Base-by-base conservation (phyloP, 2,888 invertebrate species). In the Strigamia maritima region DNA sequence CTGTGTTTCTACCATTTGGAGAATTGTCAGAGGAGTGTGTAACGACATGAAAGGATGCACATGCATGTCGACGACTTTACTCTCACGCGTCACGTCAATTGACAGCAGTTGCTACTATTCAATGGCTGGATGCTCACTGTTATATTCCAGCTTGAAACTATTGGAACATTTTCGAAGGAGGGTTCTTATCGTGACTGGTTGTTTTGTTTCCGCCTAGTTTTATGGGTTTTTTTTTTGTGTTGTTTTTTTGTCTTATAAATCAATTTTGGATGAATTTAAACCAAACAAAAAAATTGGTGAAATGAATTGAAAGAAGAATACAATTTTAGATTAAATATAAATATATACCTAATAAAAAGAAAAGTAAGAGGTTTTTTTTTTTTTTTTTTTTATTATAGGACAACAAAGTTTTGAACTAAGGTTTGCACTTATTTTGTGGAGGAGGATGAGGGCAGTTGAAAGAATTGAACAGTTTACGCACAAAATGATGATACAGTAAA, bases 31-130 rank as follows among this genome's bases (percentile, higher is more conserved):
- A 65, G 60, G 60, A 65, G 60, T 65, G 60, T 65, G 60, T 65
- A 65, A 65, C 60, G 60, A 65, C 60, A 65, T 65, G 60, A 65
- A 65, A 65, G 60, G 60, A 65, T 65, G 60, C 60, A 65, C 60
- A 65, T 65, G 60, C 60, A 65, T 65, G 60, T 65, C 60, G 60
- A 65, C 22, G 60, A 65, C 60, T 35, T 6, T 65, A n/a, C 60
- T 65, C 60, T 44, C 60, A 12, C 22, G 60, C 22, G 24, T 22
- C 22, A 65, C 60, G 19, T 65, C 19, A 65, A 65, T n/a, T 65
- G 60, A 65, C 60, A 24, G 60, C 19, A n/a, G 60, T 22, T 22
- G 8, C 60, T 24, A 65, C 22, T 22, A 65, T 65, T 65, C 60
- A 65, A 65, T 24, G 60, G 60, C 22, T 65, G n/a, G n/a, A n/a